Evolutionary conservation across 1,140 invertebrate species (phyloP).

Genomic region (Brachionus calyciflorus): DNA sequence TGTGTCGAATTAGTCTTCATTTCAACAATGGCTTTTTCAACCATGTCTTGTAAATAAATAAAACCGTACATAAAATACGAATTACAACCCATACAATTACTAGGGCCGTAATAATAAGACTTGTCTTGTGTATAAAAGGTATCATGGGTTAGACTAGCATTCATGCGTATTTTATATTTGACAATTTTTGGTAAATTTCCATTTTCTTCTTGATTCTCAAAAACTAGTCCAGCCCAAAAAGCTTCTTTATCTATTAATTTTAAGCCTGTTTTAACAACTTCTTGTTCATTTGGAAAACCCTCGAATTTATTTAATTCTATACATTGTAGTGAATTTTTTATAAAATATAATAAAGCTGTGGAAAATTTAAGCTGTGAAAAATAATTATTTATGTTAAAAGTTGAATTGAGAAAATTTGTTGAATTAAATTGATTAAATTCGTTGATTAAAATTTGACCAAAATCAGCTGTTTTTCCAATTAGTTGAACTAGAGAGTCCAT

Average conservation of each 20-base stretch:
- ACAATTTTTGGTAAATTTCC: constrained; percentile 60
- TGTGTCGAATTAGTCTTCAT: constrained; percentile 60
- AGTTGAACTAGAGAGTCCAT: background rate
- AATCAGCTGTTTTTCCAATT: background rate
- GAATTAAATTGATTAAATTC: no score
- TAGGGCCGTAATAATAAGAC: background rate
- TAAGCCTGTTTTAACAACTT: constrained; percentile 59
- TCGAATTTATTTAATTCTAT: constrained; percentile 66
- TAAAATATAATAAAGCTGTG: background rate
- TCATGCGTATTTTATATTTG: constrained; percentile 66
- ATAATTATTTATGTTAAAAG: constrained; percentile 10
- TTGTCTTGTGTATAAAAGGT: constrained; percentile 10
- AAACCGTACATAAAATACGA: constrained; percentile 66
- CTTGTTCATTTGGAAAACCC: constrained; percentile 58
- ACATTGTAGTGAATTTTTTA: constrained; percentile 60
- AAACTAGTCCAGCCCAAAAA: constrained; percentile 57
- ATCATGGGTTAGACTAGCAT: constrained; percentile 51
- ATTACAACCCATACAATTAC: constrained; percentile 39
- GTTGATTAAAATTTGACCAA: no score
- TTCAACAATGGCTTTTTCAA: constrained; percentile 65
- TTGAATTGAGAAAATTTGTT: no score
- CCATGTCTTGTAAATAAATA: constrained; percentile 64
- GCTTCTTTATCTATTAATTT: constrained; percentile 53
- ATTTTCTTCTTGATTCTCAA: constrained; percentile 49
- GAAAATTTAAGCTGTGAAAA: background rate